Percentiles rank a stretch among this genome's conserved stretches.
Conservation (phyloP, 2,888 invertebrate genomes). For the Calliphora vomitoria region DNA sequence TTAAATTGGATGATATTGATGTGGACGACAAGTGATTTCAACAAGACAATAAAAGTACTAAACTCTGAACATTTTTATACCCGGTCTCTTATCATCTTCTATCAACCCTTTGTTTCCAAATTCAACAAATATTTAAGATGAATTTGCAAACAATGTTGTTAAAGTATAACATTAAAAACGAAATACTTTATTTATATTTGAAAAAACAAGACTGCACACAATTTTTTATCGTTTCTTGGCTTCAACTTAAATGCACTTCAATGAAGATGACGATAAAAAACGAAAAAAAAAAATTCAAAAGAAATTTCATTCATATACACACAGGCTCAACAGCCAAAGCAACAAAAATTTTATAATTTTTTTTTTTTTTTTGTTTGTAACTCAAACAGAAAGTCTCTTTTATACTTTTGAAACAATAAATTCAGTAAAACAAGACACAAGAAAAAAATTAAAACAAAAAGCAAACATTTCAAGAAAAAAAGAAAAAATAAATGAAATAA, state of each 20-base stretch:
- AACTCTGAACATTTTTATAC: not conserved
- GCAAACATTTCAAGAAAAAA: conserved; percentile 34
- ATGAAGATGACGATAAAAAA: conserved; percentile 33
- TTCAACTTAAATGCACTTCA: conserved; percentile 61
- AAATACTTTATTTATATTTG: not conserved
- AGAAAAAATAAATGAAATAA: conserved; percentile 38
- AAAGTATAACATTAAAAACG: conserved; percentile 17
- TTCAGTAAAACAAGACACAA: conserved; percentile 12
- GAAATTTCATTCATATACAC: not conserved
- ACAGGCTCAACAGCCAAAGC: not conserved
- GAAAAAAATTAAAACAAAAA: conserved; percentile 22
- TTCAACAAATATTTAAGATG: conserved; percentile 58
- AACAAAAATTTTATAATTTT: conserved; percentile 29
- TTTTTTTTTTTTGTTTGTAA: not conserved
- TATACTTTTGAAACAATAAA: conserved; percentile 25
- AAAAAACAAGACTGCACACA: not conserved
- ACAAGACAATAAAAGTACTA: not conserved
- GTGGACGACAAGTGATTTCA: too few species aligned
- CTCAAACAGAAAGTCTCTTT: conserved; percentile 33
- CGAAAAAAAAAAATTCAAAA: not conserved
- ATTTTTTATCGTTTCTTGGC: conserved; percentile 38
- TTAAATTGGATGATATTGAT: too few species aligned
- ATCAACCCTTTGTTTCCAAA: conserved; percentile 20
- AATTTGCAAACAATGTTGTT: conserved; percentile 49
- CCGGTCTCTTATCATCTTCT: not conserved